Conservation (phyloP, 2,113 vertebrate species). For the Phalacrocorax aristotelis region DNA sequence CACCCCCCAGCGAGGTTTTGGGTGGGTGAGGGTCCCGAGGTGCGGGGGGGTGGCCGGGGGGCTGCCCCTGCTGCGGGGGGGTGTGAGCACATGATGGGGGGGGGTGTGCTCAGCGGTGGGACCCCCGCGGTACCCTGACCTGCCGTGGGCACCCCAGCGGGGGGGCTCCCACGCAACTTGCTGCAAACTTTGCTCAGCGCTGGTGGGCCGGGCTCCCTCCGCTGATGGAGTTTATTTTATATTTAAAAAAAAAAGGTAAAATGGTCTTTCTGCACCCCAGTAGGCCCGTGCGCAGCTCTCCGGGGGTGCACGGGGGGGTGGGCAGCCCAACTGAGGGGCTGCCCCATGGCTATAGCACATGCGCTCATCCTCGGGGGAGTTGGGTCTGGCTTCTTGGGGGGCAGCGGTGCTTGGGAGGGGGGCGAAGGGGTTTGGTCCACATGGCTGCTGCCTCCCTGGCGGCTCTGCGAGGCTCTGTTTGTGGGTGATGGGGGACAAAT, state of each 20-base stretch:
- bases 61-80: no score
- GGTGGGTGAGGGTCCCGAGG: no score
- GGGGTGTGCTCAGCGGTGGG: no score
- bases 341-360: neutral
- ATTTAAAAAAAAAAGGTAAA: no score
- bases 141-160: rapidly evolving
- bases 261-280: neutral
- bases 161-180: neutral
- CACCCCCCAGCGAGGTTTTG: no score
- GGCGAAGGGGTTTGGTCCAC: rapidly evolving
- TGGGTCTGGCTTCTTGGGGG: neutral
- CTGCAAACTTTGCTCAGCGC: neutral
- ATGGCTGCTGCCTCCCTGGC: neutral
- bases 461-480: rapidly evolving
- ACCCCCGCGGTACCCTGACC: neutral
- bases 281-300: rapidly evolving
- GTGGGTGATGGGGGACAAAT: neutral
- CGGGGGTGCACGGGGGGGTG: neutral
- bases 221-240: neutral
- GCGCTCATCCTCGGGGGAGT: neutral
- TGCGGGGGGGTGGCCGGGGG: no score
- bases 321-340: neutral
- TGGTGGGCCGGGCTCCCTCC: neutral
- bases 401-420: no score
- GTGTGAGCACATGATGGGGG: no score